Evolutionary conservation across 1,140 invertebrate genomes (phyloP), one percentile per base, ranked within the genome.

Genomic region (Diorhabda elongata): DNA sequence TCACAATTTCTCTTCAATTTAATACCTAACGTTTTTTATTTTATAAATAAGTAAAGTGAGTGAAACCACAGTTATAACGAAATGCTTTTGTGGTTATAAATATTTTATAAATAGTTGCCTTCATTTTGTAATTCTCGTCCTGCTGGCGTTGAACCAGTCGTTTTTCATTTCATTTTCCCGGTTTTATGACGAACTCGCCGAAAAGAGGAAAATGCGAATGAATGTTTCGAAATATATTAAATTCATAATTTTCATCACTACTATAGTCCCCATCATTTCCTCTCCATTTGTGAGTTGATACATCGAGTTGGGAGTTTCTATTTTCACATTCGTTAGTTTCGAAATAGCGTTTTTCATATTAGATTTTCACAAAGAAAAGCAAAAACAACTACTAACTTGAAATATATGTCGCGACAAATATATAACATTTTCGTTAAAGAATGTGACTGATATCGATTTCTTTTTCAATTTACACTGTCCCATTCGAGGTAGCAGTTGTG

Each of bases 31-130:
- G 26, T 26, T 26, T 26, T 26, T 26, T 26, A 26, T 26, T 26
- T 26, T 65, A 44, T 57, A 52, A 57, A 65, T 65, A 44, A 11
- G 58, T 65, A 65, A 9, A 65, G n/a, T 3, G 44, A 58, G 64
- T 65, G 41, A 41, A 58, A 65, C 64, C 47, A 41, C 44, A 58
- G 64, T n/a, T 65, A 42, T 52, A 41, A 64, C 52, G 62, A 52
- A 64, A 65, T 11, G 26, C 64, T 65, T 52, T 65, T 65, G 4
- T 2, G 4, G 42, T 42, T 57, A 52, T 65, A 45, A 65, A 65
- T 65, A 65, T 56, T 65, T 56, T 65, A 65, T 65, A 43, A 65
- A 65, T 42, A 57, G 64, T 57, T 11, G 42, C 8, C n/a, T 65
- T 63, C n/a, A 47, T 45, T 63, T 62, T 44, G 43, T 44, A 62